Evolutionary conservation across 2,888 invertebrate genomes (phyloP).

Genomic region (Sesia apiformis): DNA sequence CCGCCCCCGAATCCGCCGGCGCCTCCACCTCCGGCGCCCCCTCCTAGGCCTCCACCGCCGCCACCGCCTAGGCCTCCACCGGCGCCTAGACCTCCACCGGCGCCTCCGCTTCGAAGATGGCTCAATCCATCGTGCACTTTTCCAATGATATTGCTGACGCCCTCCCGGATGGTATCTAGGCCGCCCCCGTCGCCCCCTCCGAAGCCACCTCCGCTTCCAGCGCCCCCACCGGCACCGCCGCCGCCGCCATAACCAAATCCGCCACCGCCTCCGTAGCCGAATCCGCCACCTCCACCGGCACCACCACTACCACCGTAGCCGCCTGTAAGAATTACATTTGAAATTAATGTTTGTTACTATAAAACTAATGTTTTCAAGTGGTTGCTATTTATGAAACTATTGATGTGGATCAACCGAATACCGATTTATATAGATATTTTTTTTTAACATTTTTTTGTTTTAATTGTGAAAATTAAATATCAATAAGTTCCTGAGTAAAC

Average conservation of each 20-base stretch:
- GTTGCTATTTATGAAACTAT: not conserved
- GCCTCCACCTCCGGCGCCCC: slow-evolving; percentile 19
- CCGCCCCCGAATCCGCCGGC: slow-evolving; percentile 18
- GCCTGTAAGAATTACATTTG: slow-evolving; percentile 22
- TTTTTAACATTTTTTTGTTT: no score
- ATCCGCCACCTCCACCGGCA: slow-evolving; percentile 24
- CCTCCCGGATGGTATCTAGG: slow-evolving; percentile 31
- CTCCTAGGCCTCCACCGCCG: slow-evolving; percentile 23
- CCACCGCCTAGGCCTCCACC: slow-evolving; percentile 27
- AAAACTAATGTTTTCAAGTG: not conserved
- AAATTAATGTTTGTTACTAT: not conserved
- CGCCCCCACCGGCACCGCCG: slow-evolving; percentile 15
- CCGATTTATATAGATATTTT: no score
- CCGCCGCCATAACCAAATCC: slow-evolving; percentile 20
- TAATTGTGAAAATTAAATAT: no score
- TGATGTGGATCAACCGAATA: not conserved
- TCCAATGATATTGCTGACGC: slow-evolving; percentile 37
- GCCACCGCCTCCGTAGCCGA: slow-evolving; percentile 20
- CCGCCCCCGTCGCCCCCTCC: slow-evolving; percentile 25
- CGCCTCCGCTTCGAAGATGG: slow-evolving; percentile 15
- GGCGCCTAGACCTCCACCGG: slow-evolving; percentile 23
- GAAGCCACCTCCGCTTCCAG: slow-evolving; percentile 10
- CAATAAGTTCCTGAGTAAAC: no score
- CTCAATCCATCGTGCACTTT: slow-evolving; percentile 34
- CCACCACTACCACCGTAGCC: slow-evolving; percentile 40